phyloP scores from a whole-genome alignment of 2,797 vertebrate genomes.

The Falco cherrug region DNA sequence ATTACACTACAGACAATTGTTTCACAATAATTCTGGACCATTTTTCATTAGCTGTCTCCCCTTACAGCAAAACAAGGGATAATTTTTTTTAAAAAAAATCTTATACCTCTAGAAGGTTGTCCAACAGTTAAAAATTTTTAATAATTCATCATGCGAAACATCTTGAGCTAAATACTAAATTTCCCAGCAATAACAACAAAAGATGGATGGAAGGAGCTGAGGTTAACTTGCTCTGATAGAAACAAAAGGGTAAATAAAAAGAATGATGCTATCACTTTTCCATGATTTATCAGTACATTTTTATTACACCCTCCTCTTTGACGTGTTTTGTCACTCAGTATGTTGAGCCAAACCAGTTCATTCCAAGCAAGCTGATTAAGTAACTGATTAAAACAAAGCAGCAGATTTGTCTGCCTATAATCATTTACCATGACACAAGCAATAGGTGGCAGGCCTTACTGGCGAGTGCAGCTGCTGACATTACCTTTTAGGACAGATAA shows the following conservation, averaged over 20 bases:
- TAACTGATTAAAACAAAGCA: slow-evolving; percentile 64
- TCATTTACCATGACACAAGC: slow-evolving; percentile 14
- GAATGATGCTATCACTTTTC: slow-evolving; percentile 55
- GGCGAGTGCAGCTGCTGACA: background rate
- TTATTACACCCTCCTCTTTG: slow-evolving; percentile 57
- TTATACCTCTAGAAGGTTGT: slow-evolving; percentile 79
- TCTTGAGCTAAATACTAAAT: slow-evolving; percentile 78
- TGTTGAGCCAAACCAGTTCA: slow-evolving; percentile 51
- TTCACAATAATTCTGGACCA: slow-evolving; percentile 85
- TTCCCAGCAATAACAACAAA: slow-evolving; percentile 75
- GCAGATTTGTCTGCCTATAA: slow-evolving; percentile 22
- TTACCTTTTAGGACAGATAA: background rate
- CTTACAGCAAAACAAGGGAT: slow-evolving; percentile 82
- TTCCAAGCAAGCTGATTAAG: slow-evolving; percentile 70
- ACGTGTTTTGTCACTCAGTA: slow-evolving; percentile 65
- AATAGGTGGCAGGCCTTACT: background rate
- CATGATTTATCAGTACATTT: slow-evolving; percentile 38
- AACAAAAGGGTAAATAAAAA: slow-evolving; percentile 67
- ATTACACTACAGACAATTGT: slow-evolving; percentile 90
- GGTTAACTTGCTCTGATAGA: slow-evolving; percentile 70
- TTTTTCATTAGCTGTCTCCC: slow-evolving; percentile 86
- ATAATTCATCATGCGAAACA: slow-evolving; percentile 84
- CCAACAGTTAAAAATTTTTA: slow-evolving; percentile 83
- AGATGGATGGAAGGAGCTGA: slow-evolving; percentile 69
- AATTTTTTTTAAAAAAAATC: slow-evolving; percentile 78